Evolutionary conservation across 1,140 invertebrate species (phyloP).

Genomic region (Phenacoccus solenopsis): DNA sequence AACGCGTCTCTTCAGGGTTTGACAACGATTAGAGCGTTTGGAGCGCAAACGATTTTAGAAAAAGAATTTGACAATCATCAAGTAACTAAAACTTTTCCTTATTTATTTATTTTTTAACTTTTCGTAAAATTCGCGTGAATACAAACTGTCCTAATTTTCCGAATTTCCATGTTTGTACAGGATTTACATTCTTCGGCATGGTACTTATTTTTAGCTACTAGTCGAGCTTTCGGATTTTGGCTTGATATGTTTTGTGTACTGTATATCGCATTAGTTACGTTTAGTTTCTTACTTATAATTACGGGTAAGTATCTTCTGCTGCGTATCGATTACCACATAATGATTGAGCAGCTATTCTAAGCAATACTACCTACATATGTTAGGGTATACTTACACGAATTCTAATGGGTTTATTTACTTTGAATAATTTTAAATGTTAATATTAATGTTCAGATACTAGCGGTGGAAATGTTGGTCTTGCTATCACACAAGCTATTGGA

Average conservation of each 20-base stretch:
- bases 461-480: slow-evolving; percentile 62
- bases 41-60: slow-evolving; percentile 62
- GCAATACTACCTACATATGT: slow-evolving; percentile 37
- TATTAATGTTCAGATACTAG: slow-evolving; percentile 29
- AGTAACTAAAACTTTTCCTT: slow-evolving; percentile 29
- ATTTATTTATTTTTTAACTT: too few species aligned
- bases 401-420: not conserved
- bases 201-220: slow-evolving; percentile 60
- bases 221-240: slow-evolving; percentile 70
- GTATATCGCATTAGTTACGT: slow-evolving; percentile 56
- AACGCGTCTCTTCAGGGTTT: slow-evolving; percentile 79
- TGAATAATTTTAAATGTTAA: not conserved
- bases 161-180: slow-evolving; percentile 22
- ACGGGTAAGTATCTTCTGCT: slow-evolving; percentile 28
- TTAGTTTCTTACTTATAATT: slow-evolving; percentile 49
- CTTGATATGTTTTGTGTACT: slow-evolving; percentile 59
- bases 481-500: slow-evolving; percentile 68
- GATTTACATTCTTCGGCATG: slow-evolving; percentile 54
- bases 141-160: not conserved
- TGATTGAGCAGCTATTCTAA: too few species aligned
- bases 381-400: not conserved
- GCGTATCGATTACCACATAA: too few species aligned
- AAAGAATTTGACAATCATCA: slow-evolving; percentile 69
- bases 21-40: slow-evolving; percentile 75
- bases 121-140: too few species aligned